Evolutionary conservation across 2,888 invertebrate species (phyloP).

Genomic region (Drosophila phalerata): DNA sequence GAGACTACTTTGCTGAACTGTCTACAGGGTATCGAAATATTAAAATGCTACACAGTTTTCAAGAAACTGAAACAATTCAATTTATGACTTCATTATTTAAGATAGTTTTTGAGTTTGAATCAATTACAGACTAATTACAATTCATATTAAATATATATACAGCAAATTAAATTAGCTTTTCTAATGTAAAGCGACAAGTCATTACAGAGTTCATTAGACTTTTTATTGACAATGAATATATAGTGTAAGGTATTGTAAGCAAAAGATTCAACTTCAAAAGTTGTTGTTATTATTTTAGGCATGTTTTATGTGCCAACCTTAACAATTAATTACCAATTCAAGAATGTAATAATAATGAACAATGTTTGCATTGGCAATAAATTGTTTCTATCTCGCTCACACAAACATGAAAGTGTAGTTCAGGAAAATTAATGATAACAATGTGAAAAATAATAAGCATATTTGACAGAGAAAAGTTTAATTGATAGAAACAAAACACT

Average conservation of each 20-base stretch:
- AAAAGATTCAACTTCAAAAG: not conserved
- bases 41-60: not conserved
- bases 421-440: conserved; percentile 5
- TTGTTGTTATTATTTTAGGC: not conserved
- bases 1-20: not conserved
- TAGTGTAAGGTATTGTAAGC: not conserved
- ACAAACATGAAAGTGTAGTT: not conserved
- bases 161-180: not conserved
- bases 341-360: conserved; percentile 2
- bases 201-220: not conserved
- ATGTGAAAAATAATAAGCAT: conserved; percentile 8
- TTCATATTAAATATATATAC: not conserved
- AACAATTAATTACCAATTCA: not conserved
- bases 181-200: not conserved
- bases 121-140: not conserved
- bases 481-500: not conserved
- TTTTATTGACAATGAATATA: not conserved
- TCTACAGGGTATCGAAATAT: not conserved
- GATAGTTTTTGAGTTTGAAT: too few relatives aligned
- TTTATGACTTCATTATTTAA: not conserved
- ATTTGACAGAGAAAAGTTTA: not conserved
- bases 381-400: not conserved
- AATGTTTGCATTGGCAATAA: conserved; percentile 2
- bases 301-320: not conserved
- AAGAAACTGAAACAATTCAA: not conserved